These are phyloP conservation scores for Riparia riparia DNA, from an alignment of 2,113 vertebrate species.

Conservation along the genomic window DNA sequence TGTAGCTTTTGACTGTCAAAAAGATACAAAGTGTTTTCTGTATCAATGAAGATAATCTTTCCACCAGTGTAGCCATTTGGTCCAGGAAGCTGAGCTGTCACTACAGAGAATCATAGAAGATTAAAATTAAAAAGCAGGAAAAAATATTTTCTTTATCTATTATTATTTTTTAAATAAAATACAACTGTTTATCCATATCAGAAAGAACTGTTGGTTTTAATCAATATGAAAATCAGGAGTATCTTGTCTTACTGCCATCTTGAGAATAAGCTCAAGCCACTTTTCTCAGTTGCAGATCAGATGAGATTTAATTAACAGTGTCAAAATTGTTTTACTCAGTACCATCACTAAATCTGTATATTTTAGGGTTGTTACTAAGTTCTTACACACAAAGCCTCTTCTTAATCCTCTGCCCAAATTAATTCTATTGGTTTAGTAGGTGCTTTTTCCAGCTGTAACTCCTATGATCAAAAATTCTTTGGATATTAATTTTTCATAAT, in stretches of 20 bases:
- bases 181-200: background rate
- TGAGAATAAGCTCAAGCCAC: background rate
- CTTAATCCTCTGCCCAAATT: background rate
- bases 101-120: slow-evolving; percentile 71
- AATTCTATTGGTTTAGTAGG: background rate
- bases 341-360: background rate
- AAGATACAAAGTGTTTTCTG: slow-evolving; percentile 99
- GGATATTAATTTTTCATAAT: background rate
- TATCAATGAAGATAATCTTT: slow-evolving; percentile 97
- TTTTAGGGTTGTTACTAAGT: background rate
- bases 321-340: background rate
- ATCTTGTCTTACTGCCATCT: background rate
- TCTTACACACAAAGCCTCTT: background rate
- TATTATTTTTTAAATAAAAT: slow-evolving; percentile 2
- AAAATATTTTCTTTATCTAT: background rate
- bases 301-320: background rate
- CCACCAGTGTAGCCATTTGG: slow-evolving; percentile 90
- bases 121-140: background rate
- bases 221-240: background rate
- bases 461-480: background rate
- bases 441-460: background rate
- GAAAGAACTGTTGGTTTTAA: slow-evolving; percentile 13
- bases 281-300: background rate
- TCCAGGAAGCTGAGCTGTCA: slow-evolving; percentile 94
- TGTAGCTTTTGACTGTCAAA: slow-evolving; percentile 51